phyloP scores from a whole-genome alignment of 2,888 invertebrate genomes.

The Mimumesa dahlbomi region DNA sequence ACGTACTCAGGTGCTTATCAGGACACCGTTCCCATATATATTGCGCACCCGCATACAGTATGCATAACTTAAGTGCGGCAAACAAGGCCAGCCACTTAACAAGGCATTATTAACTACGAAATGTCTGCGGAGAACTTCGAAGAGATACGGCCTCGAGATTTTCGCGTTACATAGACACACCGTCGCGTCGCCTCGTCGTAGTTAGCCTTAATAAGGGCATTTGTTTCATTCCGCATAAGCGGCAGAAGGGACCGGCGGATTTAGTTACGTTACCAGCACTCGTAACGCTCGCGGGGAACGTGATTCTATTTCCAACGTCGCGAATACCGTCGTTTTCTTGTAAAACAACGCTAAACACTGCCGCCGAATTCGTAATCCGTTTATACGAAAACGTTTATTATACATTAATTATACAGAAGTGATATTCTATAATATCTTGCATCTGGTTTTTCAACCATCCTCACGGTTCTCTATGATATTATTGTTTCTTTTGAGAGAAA shows the following conservation, averaged over 20 bases:
- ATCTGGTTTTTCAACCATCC: too few relatives aligned
- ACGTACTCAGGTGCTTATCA: neutral
- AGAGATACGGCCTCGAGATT: constrained; percentile 25
- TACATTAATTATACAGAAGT: too few relatives aligned
- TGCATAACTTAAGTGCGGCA: constrained; percentile 52
- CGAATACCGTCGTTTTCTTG: too few relatives aligned
- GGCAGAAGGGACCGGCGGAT: neutral
- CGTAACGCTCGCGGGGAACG: neutral
- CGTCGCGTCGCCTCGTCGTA: neutral
- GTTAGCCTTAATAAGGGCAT: constrained; percentile 31
- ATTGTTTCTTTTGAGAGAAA: too few relatives aligned
- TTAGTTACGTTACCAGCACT: neutral
- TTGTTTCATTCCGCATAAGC: constrained; percentile 25
- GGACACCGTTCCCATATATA: constrained; percentile 21
- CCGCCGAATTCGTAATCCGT: too few relatives aligned
- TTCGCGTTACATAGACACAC: neutral
- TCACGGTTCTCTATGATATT: too few relatives aligned
- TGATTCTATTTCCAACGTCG: too few relatives aligned
- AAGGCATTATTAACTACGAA: constrained; percentile 56
- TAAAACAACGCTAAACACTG: too few relatives aligned
- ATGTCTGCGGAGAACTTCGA: constrained; percentile 46
- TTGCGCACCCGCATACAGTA: constrained; percentile 38
- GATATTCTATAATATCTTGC: too few relatives aligned
- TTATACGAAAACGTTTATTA: too few relatives aligned
- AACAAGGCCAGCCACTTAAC: constrained; percentile 57